Conservation (phyloP, 2,113 vertebrate genomes). For the Sebastes schlegelii region DNA sequence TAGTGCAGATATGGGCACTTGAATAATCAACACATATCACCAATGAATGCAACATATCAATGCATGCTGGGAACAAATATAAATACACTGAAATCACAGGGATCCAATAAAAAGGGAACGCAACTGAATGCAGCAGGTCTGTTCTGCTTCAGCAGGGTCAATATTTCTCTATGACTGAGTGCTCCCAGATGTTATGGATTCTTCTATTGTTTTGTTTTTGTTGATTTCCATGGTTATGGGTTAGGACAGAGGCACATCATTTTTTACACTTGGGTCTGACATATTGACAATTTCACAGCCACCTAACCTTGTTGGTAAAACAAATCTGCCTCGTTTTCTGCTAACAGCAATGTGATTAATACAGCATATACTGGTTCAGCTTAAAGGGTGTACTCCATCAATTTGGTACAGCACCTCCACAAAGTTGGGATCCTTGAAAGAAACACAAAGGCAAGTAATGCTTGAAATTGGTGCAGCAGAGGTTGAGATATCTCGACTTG, state of each 20-base stretch:
- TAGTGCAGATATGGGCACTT: neutral
- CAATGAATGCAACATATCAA: neutral
- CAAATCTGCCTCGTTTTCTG: neutral
- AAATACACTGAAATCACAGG: neutral
- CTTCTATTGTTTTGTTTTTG: neutral
- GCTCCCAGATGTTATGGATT: neutral
- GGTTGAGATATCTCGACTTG: neutral
- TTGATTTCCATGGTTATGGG: neutral
- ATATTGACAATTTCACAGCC: neutral
- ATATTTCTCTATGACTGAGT: neutral
- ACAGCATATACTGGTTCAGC: neutral
- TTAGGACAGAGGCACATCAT: neutral
- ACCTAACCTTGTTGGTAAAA: neutral
- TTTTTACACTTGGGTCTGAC: neutral
- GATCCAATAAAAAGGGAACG: neutral
- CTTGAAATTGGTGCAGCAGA: neutral
- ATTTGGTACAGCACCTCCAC: neutral
- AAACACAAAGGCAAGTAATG: neutral
- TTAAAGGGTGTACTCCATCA: neutral
- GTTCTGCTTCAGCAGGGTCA: neutral
- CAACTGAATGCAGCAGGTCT: neutral
- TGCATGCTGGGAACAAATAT: too few relatives aligned
- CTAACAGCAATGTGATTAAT: neutral
- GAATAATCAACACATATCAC: neutral
- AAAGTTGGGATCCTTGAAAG: neutral